phyloP scores from a whole-genome alignment of 2,113 vertebrate species.

The Malurus melanocephalus region DNA sequence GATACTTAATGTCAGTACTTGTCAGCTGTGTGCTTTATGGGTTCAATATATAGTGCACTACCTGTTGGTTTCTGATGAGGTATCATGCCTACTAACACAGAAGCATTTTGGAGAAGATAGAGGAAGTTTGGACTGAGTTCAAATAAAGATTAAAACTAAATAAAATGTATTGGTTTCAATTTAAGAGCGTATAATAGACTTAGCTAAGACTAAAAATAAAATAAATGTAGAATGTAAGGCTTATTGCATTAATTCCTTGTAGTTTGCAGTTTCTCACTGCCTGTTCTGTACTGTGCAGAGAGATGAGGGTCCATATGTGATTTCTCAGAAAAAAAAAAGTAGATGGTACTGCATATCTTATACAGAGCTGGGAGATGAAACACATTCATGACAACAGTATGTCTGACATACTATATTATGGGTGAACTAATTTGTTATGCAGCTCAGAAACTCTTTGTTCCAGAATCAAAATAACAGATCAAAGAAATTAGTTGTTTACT shows the following conservation, averaged over 20 bases:
- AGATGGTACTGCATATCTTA: neutral
- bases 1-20: neutral
- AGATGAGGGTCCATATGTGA: neutral
- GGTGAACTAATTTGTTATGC: conserved; percentile 2
- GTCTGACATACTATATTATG: neutral
- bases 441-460: conserved; percentile 35
- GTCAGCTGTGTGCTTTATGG: neutral
- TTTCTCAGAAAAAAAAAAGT: neutral
- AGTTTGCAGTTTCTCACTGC: neutral
- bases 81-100: neutral
- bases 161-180: neutral
- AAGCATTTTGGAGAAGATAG: neutral
- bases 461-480: conserved; percentile 43
- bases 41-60: neutral
- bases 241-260: neutral
- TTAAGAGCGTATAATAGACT: neutral
- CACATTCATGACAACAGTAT: neutral
- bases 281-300: neutral
- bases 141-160: neutral
- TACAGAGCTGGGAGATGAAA: neutral
- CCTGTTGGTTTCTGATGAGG: neutral
- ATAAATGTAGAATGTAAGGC: neutral
- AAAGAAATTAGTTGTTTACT: conserved; percentile 35
- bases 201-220: neutral
- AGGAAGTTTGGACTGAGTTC: neutral